These are phyloP conservation scores for Gymnarchus niloticus DNA, from an alignment of 2,113 vertebrate genomes.

Conservation along the genomic window DNA sequence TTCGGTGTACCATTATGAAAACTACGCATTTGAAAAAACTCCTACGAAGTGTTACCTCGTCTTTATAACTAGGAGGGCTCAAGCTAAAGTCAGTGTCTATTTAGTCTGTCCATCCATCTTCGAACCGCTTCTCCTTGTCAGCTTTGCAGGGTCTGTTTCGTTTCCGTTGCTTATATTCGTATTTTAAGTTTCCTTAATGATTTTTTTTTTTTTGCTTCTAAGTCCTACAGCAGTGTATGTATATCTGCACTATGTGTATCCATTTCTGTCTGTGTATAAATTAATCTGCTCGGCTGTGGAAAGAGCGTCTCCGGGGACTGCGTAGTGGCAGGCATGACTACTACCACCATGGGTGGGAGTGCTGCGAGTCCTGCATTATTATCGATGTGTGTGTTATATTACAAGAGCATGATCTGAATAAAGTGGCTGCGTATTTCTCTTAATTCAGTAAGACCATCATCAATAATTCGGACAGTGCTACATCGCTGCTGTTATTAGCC, in stretches of 20 bases:
- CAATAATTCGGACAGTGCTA: conserved; percentile 43
- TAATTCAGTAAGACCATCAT: conserved; percentile 40
- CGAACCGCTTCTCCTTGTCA: too few relatives aligned
- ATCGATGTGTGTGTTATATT: conserved; percentile 40
- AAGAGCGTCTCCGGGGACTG: conserved; percentile 44
- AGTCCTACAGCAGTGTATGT: conserved; percentile 11
- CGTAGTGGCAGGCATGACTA: conserved; percentile 56
- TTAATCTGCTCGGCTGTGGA: conserved; percentile 50
- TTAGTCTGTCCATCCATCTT: too few relatives aligned
- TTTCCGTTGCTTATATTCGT: background rate
- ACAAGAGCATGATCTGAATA: conserved; percentile 4
- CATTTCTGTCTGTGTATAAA: conserved; percentile 28
- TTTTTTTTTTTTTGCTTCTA: background rate
- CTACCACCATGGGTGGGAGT: conserved; percentile 46
- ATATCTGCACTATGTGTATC: conserved; percentile 21
- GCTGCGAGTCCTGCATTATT: conserved; percentile 56
- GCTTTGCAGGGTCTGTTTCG: background rate
- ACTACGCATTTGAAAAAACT: background rate
- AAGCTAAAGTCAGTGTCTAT: too few relatives aligned
- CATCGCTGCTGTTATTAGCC: conserved; percentile 42
- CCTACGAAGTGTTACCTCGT: background rate
- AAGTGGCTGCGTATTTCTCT: conserved; percentile 12
- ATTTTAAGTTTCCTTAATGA: background rate
- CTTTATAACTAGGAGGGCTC: background rate
- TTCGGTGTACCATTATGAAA: background rate